Evolutionary conservation across 2,113 vertebrate species (phyloP), one percentile per base, ranked within the genome.

Genomic region (Nothobranchius furzeri): DNA sequence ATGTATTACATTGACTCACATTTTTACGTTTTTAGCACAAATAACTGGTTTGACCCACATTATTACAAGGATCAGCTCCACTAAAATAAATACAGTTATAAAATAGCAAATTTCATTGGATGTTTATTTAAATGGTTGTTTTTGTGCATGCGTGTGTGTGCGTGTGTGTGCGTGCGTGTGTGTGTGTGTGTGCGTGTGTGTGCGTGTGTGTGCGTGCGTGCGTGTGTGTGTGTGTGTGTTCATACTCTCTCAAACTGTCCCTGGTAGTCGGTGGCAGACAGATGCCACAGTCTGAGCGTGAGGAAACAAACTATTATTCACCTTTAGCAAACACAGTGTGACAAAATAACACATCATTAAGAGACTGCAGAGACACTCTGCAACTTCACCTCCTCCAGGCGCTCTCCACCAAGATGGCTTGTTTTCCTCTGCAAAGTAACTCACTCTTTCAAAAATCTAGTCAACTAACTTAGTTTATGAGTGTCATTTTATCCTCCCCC

Each of bases 391-490:
- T 56, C 71, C 65, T 59, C 12, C 5, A 51, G 67, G 63, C 55
- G 9, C 12, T 70, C 67, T 43, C 24, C 20, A 47, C 17, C 60
- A 40, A 58, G 45, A 64, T 25, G 9, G 35, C 10, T 59, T 25
- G 30, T 30, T 57, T 4, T 30, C n/a, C 24, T 15, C 17, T 13
- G 36, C 37, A 17, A 72, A 0, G 12, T 61, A 65, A 68, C 37
- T 35, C 3, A 4, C 43, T 0, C 4, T 60, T 55, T 73, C 53
- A 79, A 78, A 51, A 77, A 59, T n/a, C 12, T 58, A 72, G 51
- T 37, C 54, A 64, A 57, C 64, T 40, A 57, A 65, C 50, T 66
- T 43, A 59, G 60, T 68, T 74, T 63, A 79, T 72, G 11, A 43
- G n/a, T 15, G 72, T 75, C 64, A 76, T 73, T 65, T 80, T 20